Evolutionary conservation across 2,113 vertebrate genomes (phyloP), one percentile per base, ranked within the genome.

Genomic region (Paedocypris sp.): DNA sequence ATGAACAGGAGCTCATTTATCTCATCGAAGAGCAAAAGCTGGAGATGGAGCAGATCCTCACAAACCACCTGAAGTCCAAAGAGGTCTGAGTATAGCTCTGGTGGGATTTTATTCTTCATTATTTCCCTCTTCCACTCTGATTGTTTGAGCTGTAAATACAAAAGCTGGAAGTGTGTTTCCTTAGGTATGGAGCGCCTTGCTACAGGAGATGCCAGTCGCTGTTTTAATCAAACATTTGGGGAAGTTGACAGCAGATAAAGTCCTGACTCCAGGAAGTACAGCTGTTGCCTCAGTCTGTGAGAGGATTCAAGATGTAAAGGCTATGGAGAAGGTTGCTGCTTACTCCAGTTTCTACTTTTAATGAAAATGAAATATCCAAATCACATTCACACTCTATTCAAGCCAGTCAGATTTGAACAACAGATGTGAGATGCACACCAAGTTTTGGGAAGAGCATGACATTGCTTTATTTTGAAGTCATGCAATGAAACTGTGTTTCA

Each of bases 141-240:
- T 31, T 36, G 16, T n/a, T n/a, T n/a, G n/a, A n/a, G n/a, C n/a
- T n/a, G n/a, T n/a, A n/a, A n/a, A n/a, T n/a, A n/a, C n/a, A n/a
- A n/a, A n/a, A n/a, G n/a, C n/a, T n/a, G n/a, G n/a, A n/a, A n/a
- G n/a, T n/a, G n/a, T n/a, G n/a, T n/a, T n/a, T n/a, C n/a, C n/a
- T 18, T 3, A 97, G 93, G 80, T 96, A 8, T 95, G 92, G 91
- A 91, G 80, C 57, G 86, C 89, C 39, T 79, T 98, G 77, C 68
- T 98, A 61, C 90, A 89, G 74, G 91, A 97, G n/a, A 98, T 97
- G 90, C 82, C 91, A 25, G 56, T 97, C 54, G 80, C 84, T 28
- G 82, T 83, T 8, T 41, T 92, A 69, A 59, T 98, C 36, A 85
- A 74, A 60, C 83, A 88, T 71, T 79, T 98, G 60, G 92, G 91